Conservation (phyloP, 2,113 vertebrate species). For the Eubucco bourcierii region DNA sequence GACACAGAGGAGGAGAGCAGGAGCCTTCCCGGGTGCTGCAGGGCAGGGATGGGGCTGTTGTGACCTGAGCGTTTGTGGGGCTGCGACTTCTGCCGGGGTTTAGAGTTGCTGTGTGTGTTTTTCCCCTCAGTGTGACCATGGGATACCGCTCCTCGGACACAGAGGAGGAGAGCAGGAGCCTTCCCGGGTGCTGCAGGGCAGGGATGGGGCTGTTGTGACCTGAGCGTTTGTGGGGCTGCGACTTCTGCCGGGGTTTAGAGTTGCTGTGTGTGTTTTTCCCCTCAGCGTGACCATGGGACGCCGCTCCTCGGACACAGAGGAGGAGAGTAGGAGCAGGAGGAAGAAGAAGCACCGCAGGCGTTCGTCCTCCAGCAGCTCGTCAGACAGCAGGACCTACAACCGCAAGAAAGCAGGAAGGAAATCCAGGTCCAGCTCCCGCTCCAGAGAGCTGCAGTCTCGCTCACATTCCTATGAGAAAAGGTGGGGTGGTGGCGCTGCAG, state of each 20-base stretch:
- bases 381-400: constrained; percentile 81
- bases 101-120: not conserved
- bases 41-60: too few relatives aligned
- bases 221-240: not conserved
- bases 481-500: constrained; percentile 27
- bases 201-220: too few relatives aligned
- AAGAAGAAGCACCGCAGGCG: constrained; percentile 87
- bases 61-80: not conserved
- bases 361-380: constrained; percentile 91
- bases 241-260: not conserved
- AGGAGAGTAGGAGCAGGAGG: constrained; percentile 82
- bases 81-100: not conserved
- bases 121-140: constrained; percentile 74
- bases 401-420: constrained; percentile 83
- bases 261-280: not conserved
- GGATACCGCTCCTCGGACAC: constrained; percentile 92
- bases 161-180: constrained; percentile 78
- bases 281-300: constrained; percentile 84
- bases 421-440: constrained; percentile 83
- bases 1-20: constrained; percentile 88
- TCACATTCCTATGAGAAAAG: constrained; percentile 85
- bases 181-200: too few relatives aligned
- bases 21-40: too few relatives aligned
- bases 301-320: constrained; percentile 91
- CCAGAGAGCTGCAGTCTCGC: constrained; percentile 74